Conservation (phyloP, 64 coral and sea anemone genomes). For the Hydrozoanthus tunicans region DNA sequence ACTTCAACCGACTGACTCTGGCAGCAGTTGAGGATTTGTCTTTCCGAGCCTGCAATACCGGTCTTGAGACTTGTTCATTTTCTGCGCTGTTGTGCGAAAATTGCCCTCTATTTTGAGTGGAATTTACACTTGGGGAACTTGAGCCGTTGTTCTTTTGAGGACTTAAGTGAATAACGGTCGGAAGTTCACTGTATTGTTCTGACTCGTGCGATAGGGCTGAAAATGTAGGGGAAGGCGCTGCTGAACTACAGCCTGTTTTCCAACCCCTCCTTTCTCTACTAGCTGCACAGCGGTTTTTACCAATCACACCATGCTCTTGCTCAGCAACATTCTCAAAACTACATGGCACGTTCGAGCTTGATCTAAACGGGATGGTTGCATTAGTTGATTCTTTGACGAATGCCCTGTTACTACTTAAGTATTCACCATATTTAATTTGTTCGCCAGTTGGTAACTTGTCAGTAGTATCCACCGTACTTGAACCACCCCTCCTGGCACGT, state of each 20-base stretch:
- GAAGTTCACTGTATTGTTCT: constrained; percentile 82
- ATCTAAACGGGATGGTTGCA: neutral
- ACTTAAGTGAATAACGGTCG: constrained; percentile 63
- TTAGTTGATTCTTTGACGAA: neutral
- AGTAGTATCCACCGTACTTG: neutral
- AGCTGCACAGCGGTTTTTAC: neutral
- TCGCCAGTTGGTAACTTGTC: neutral
- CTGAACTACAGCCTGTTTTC: neutral
- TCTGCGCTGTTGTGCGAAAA: neutral
- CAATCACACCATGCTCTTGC: neutral
- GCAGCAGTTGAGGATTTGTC: neutral
- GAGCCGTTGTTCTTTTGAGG: constrained; percentile 25
- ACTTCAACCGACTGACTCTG: constrained; percentile 1
- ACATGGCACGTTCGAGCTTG: neutral
- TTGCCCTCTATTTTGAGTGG: neutral
- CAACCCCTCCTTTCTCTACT: neutral
- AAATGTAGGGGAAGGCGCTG: constrained; percentile 55
- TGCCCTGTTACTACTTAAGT: neutral
- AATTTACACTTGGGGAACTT: neutral
- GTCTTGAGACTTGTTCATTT: neutral
- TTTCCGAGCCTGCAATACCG: constrained; percentile 12
- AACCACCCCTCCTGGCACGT: neutral
- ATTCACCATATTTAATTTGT: neutral
- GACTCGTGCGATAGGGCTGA: constrained; percentile 76
- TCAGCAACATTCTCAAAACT: neutral